phyloP scores from a whole-genome alignment of 2,888 invertebrate species.

The Archaeoteleia sp. region DNA sequence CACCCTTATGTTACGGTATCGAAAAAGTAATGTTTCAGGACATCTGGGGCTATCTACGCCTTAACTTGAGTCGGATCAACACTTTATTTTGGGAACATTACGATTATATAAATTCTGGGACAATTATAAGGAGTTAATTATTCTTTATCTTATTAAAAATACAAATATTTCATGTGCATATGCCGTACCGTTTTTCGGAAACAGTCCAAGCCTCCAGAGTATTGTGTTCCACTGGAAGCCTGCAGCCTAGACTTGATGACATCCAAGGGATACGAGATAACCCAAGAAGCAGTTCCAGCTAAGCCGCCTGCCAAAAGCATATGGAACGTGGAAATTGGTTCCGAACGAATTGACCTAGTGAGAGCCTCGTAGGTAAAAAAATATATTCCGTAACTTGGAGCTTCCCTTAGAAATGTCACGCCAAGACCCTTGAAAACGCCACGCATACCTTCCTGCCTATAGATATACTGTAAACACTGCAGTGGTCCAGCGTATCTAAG shows the following conservation, averaged over 20 bases:
- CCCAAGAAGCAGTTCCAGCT: conserved; percentile 92
- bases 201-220: conserved; percentile 85
- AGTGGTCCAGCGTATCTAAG: conserved; percentile 77
- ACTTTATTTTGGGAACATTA: too few species aligned
- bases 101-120: too few species aligned
- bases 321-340: conserved; percentile 78
- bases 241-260: conserved; percentile 93
- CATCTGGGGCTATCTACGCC: too few species aligned
- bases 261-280: conserved; percentile 90
- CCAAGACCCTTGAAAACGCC: conserved; percentile 86
- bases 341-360: conserved; percentile 75
- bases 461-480: conserved; percentile 80
- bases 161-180: too few species aligned
- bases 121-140: too few species aligned
- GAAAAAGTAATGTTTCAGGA: too few species aligned
- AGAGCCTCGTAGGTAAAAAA: conserved; percentile 89
- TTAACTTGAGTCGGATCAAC: too few species aligned
- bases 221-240: conserved; percentile 80
- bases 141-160: too few species aligned
- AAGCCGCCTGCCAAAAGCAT: conserved; percentile 89
- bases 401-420: conserved; percentile 86
- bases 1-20: too few species aligned
- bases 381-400: conserved; percentile 90
- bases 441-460: conserved; percentile 79
- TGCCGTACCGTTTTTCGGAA: conserved; percentile 81